Evolutionary conservation across 2,888 invertebrate species (phyloP).

Genomic region (Aspidiotus rigidus): DNA sequence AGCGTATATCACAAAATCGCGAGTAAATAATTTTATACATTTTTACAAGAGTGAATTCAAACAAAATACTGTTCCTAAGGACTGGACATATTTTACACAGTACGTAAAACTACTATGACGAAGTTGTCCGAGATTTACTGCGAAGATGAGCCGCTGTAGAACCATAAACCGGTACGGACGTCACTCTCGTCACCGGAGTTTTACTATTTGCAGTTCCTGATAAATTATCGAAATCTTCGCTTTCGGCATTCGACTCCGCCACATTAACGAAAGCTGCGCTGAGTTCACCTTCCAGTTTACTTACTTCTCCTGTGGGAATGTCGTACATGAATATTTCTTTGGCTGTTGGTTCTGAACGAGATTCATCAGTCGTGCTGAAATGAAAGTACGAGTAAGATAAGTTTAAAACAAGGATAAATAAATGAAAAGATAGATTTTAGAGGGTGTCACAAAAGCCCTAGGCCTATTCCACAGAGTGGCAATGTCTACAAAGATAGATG

Average conservation of each 20-base stretch:
- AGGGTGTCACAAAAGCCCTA: not conserved
- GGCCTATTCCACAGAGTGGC: too few species aligned
- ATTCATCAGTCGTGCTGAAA: slow-evolving; percentile 34
- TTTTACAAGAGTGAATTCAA: not conserved
- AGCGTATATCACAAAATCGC: slow-evolving; percentile 1
- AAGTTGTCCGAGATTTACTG: slow-evolving; percentile 16
- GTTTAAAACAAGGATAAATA: not conserved
- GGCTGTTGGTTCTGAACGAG: slow-evolving; percentile 44
- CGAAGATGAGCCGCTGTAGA: slow-evolving; percentile 19
- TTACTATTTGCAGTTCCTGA: slow-evolving; percentile 35
- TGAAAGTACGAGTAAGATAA: not conserved
- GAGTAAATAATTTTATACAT: slow-evolving; percentile 5
- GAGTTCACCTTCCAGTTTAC: slow-evolving; percentile 68
- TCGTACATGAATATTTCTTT: slow-evolving; percentile 85
- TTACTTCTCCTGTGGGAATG: slow-evolving; percentile 61
- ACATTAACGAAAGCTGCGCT: slow-evolving; percentile 78
- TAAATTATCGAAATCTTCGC: slow-evolving; percentile 47
- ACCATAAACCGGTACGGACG: slow-evolving; percentile 26
- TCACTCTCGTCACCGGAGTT: slow-evolving; percentile 31
- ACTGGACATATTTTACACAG: not conserved
- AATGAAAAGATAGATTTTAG: not conserved
- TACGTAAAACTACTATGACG: not conserved
- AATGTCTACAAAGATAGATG: too few species aligned
- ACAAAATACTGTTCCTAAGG: too few species aligned
- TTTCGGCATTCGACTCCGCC: slow-evolving; percentile 70